Conservation (phyloP, 2,888 invertebrate genomes). For the Pherbina coryleti region DNA sequence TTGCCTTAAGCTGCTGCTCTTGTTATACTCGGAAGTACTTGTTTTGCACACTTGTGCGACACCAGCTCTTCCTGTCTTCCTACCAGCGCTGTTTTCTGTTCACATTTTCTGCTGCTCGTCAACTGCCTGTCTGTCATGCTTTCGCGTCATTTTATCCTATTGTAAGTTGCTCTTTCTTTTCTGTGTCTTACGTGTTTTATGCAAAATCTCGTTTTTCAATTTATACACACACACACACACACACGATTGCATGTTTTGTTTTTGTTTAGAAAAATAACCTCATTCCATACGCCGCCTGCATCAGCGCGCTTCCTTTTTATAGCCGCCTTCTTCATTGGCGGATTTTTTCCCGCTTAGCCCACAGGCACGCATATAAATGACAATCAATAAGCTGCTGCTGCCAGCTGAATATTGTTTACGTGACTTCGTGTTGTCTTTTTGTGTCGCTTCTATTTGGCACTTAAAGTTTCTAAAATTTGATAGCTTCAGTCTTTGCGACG, state of each 20-base stretch:
- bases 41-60: too few relatives aligned
- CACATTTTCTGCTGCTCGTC: background rate
- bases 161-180: background rate
- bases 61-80: background rate
- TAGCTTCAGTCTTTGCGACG: too few relatives aligned
- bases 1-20: too few relatives aligned
- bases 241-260: background rate
- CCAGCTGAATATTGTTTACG: slow-evolving; percentile 3
- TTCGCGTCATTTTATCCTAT: background rate
- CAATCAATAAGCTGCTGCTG: slow-evolving; percentile 5
- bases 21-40: too few relatives aligned
- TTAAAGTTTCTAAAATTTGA: too few relatives aligned
- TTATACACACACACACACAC: background rate
- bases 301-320: too few relatives aligned
- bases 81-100: background rate
- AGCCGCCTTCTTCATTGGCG: too few relatives aligned
- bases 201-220: slow-evolving; percentile 5
- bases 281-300: too few relatives aligned
- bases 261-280: too few relatives aligned
- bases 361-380: background rate
- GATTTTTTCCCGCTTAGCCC: too few relatives aligned
- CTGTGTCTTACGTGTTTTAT: background rate
- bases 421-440: background rate
- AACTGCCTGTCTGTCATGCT: background rate
- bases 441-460: background rate